phyloP scores from a whole-genome alignment of 35 echinoderm and acorn worm genomes.

The Heliocidaris erythrogramma region DNA sequence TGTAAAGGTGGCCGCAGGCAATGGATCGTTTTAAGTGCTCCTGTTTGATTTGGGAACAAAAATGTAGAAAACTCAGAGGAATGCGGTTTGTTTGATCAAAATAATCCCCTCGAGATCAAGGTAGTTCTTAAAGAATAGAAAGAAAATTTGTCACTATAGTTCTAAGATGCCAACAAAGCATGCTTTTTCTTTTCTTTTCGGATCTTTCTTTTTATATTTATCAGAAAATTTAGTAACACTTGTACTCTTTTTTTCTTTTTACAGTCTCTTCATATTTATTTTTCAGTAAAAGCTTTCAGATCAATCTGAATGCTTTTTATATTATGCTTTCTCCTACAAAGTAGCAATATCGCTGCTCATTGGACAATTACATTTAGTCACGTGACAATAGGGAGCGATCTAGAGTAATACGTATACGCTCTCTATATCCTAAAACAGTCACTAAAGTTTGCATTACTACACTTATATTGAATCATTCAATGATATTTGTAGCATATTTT shows the following conservation, averaged over 20 bases:
- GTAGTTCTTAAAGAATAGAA: background rate
- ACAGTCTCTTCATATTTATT: background rate
- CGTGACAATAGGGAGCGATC: background rate
- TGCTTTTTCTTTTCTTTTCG: background rate
- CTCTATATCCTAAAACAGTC: too few species aligned
- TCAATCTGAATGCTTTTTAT: background rate
- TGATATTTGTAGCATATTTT: too few species aligned
- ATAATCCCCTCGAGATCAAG: background rate
- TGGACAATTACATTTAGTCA: background rate
- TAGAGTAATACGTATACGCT: background rate
- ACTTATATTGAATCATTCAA: too few species aligned
- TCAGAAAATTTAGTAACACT: too few species aligned
- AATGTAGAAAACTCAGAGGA: constrained; percentile 17
- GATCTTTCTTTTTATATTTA: background rate
- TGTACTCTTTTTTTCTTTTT: background rate
- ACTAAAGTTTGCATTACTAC: too few species aligned
- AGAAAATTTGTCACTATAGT: background rate
- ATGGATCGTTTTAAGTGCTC: constrained; percentile 36
- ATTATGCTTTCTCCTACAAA: background rate
- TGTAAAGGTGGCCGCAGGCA: constrained; percentile 31
- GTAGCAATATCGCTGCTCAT: background rate
- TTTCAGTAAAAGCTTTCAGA: background rate
- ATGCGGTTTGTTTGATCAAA: constrained; percentile 17
- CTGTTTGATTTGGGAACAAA: constrained; percentile 34
- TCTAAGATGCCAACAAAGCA: background rate